Percentiles rank a stretch among this genome's conserved stretches.
Conservation (phyloP, 2,888 invertebrate species). For the Rotaria macrura region DNA sequence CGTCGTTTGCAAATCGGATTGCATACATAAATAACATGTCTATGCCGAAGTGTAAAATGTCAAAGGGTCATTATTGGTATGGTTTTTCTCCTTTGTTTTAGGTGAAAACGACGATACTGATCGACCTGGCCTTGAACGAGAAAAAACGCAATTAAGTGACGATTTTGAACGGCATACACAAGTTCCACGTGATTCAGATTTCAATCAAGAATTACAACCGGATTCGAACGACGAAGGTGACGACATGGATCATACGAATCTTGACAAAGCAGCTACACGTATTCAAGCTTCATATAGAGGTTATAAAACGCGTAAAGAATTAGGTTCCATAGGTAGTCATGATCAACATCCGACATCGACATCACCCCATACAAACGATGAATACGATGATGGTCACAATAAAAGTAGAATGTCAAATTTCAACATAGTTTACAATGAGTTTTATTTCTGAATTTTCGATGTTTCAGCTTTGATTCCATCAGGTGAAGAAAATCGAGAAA, state of each 20-base stretch:
- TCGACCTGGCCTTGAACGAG: background rate
- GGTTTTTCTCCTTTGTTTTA: background rate
- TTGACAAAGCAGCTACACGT: conserved; percentile 43
- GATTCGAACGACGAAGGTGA: background rate
- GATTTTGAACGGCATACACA: conserved; percentile 2
- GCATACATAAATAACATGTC: too few relatives aligned
- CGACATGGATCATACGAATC: conserved; percentile 42
- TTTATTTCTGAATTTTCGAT: background rate
- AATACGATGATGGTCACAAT: background rate
- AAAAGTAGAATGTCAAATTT: background rate
- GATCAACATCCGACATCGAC: background rate
- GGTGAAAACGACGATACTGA: background rate
- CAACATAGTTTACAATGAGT: background rate
- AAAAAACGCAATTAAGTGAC: conserved; percentile 10
- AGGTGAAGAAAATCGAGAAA: background rate
- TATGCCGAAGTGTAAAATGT: too few relatives aligned
- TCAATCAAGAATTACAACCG: background rate
- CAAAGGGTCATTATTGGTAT: too few relatives aligned
- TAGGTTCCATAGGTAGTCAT: background rate
- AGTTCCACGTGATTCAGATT: background rate
- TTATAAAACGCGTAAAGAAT: conserved; percentile 35
- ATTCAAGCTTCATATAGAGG: conserved; percentile 44
- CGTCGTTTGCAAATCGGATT: too few relatives aligned
- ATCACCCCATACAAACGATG: background rate
- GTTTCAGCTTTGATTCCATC: background rate